Percentiles rank a stretch among this genome's conserved stretches.
Evolutionary conservation across 92 coral and sea anemone genomes (phyloP).

Genomic region (Zoanthus sansibaricus): DNA sequence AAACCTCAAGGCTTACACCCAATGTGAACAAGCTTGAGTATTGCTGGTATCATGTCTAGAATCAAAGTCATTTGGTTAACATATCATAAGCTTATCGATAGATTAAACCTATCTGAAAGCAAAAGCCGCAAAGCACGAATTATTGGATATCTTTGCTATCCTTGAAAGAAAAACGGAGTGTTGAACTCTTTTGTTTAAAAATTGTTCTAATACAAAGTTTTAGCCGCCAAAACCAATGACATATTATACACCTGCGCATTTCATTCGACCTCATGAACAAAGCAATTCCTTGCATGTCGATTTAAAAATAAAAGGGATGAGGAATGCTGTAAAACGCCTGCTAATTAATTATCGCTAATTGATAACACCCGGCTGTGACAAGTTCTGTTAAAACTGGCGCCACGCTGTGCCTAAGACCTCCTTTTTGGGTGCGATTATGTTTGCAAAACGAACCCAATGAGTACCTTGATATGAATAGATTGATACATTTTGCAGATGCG

Average conservation of each 20-base stretch:
- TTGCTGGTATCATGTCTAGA: constrained; percentile 64
- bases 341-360: constrained; percentile 99
- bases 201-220: constrained; percentile 12
- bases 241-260: constrained; percentile 69
- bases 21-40: constrained; percentile 42
- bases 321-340: constrained; percentile 96
- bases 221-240: constrained; percentile 64
- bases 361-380: constrained; percentile 97
- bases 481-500: constrained; percentile 47
- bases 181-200: neutral
- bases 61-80: constrained; percentile 61
- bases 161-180: neutral
- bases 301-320: constrained; percentile 70
- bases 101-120: constrained; percentile 53
- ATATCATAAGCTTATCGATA: constrained; percentile 55
- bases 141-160: neutral
- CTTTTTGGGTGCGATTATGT: constrained; percentile 67
- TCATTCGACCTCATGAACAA: constrained; percentile 77
- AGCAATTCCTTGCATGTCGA: constrained; percentile 85
- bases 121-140: constrained; percentile 47
- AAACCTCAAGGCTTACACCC: constrained; percentile 39
- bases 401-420: constrained; percentile 64
- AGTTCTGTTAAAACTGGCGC: constrained; percentile 80
- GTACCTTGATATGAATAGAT: constrained; percentile 19
- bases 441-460: constrained; percentile 54